phyloP scores from a whole-genome alignment of 2,888 invertebrate species.

The Crioceris asparagi region DNA sequence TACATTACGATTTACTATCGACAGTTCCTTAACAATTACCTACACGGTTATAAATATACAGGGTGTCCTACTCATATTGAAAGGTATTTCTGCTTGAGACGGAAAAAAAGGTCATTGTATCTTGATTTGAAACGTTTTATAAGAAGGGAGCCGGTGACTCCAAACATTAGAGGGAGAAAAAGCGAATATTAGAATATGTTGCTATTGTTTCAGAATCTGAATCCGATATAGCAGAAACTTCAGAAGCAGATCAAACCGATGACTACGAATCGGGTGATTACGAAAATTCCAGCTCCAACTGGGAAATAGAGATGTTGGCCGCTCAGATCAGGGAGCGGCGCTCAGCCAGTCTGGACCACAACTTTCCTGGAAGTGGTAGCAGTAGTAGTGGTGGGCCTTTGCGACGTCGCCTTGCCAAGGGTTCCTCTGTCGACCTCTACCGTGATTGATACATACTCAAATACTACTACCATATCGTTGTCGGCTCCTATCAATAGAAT shows the following conservation, averaged over 20 bases:
- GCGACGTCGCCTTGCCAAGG: conserved; percentile 26
- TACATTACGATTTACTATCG: too few species aligned
- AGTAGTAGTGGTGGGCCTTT: conserved; percentile 19
- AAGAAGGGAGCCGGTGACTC: too few species aligned
- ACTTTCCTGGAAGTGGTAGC: too few species aligned
- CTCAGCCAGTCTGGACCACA: conserved; percentile 35
- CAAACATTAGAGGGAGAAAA: not conserved
- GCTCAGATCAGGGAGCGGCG: conserved; percentile 34
- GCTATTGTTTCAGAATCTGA: conserved; percentile 26
- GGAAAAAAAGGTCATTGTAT: too few species aligned
- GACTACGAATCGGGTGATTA: conserved; percentile 28
- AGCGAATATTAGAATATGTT: not conserved
- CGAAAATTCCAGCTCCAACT: conserved; percentile 33
- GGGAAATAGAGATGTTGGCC: conserved; percentile 37
- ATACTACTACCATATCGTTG: not conserved
- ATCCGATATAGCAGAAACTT: conserved; percentile 30
- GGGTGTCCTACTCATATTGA: too few species aligned
- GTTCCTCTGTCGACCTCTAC: conserved; percentile 14
- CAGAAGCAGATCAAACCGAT: conserved; percentile 29
- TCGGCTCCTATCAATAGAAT: not conserved
- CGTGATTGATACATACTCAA: conserved; percentile 16
- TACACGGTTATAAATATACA: too few species aligned
- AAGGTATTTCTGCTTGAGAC: too few species aligned
- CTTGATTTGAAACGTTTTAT: too few species aligned
- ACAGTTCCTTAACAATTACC: too few species aligned